These are phyloP conservation scores for Hoplias malabaricus DNA, from an alignment of 2,113 vertebrate species.

Conservation along the genomic window DNA sequence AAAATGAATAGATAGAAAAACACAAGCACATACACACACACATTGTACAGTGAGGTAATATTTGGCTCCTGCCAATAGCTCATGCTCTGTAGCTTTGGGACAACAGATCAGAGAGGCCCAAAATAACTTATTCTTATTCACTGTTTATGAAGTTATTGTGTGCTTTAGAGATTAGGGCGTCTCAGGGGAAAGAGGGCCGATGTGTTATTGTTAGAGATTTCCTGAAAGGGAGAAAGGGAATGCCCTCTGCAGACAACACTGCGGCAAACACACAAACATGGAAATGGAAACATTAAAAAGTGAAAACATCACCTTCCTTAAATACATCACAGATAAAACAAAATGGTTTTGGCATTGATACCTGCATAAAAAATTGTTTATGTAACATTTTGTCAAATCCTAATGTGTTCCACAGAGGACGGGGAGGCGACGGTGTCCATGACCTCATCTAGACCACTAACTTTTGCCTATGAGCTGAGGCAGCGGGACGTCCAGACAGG, in stretches of 20 bases:
- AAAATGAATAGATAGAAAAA: slow-evolving; percentile 6
- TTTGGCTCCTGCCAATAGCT: slow-evolving; percentile 17
- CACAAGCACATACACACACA: background rate
- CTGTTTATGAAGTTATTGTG: slow-evolving; percentile 38
- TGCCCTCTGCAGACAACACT: slow-evolving; percentile 18
- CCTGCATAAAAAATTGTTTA: background rate
- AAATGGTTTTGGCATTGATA: background rate
- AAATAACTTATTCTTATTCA: slow-evolving; percentile 37
- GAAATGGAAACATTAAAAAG: slow-evolving; percentile 21
- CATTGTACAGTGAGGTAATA: slow-evolving; percentile 24
- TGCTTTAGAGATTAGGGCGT: slow-evolving; percentile 42
- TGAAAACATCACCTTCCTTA: slow-evolving; percentile 9
- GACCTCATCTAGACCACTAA: slow-evolving; percentile 64
- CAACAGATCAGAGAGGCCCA: slow-evolving; percentile 23
- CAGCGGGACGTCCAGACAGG: slow-evolving; percentile 59
- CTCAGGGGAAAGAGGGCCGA: slow-evolving; percentile 25
- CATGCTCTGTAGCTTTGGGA: slow-evolving; percentile 18
- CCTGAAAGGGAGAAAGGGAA: slow-evolving; percentile 30
- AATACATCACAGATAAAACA: background rate
- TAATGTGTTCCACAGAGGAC: slow-evolving; percentile 62
- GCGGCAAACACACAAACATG: slow-evolving; percentile 24
- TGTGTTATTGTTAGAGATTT: slow-evolving; percentile 44
- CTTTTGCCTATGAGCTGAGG: slow-evolving; percentile 77
- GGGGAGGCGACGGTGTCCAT: slow-evolving; percentile 76
- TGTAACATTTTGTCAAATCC: slow-evolving; percentile 4